phyloP scores from a whole-genome alignment of 2,797 vertebrate genomes.

The Enteromius radiatus region DNA sequence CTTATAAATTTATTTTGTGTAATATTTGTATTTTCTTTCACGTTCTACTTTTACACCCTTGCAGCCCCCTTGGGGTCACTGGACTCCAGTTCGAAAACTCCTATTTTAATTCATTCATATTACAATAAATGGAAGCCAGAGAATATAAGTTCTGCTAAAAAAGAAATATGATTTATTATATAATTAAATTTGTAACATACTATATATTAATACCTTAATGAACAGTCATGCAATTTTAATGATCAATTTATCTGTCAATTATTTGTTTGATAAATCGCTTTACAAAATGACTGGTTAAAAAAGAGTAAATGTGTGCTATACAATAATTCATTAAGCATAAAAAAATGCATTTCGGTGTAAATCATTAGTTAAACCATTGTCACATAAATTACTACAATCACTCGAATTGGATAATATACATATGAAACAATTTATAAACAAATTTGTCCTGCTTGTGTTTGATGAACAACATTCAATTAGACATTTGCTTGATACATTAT shows the following conservation, averaged over 20 bases:
- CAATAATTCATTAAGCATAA: background rate
- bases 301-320: background rate
- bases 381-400: background rate
- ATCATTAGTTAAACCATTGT: background rate
- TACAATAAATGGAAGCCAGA: background rate
- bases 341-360: background rate
- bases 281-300: background rate
- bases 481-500: background rate
- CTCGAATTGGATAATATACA: background rate
- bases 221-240: background rate
- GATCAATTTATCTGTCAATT: background rate
- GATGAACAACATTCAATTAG: background rate
- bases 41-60: background rate
- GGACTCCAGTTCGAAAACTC: background rate
- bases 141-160: conserved; percentile 6
- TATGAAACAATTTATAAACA: background rate
- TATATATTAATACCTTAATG: background rate
- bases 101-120: conserved; percentile 4
- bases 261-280: background rate
- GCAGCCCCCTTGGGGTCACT: no score
- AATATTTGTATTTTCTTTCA: background rate
- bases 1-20: background rate
- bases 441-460: background rate
- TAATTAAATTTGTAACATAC: background rate
- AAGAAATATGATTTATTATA: conserved; percentile 1